Conservation (phyloP, 1,140 invertebrate species). For the Schlechtendalia chinensis region DNA sequence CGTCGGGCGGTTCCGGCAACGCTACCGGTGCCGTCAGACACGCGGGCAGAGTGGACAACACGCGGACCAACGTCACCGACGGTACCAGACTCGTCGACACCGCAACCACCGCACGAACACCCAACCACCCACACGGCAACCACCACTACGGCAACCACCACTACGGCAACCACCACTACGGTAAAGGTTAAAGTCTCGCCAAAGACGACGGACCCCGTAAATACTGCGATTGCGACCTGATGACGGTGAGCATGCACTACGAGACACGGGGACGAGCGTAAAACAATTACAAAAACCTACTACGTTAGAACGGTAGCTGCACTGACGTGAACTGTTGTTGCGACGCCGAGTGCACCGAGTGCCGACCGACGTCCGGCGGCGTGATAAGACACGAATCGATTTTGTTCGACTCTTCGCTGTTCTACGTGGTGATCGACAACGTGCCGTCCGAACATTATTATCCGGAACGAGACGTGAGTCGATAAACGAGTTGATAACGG, state of each 20-base stretch:
- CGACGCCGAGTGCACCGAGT: conserved; percentile 66
- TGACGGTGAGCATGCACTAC: background rate
- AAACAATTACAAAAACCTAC: no score
- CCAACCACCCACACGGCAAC: no score
- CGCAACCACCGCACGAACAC: no score
- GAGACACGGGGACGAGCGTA: no score
- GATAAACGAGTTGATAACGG: background rate
- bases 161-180: background rate
- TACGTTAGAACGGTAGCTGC: conserved; percentile 64
- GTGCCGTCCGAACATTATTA: conserved; percentile 34
- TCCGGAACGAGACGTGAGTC: conserved; percentile 31
- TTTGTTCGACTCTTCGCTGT: conserved; percentile 31
- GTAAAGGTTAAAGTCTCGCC: background rate
- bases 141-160: background rate
- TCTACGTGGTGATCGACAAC: conserved; percentile 30
- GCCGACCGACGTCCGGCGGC: conserved; percentile 53
- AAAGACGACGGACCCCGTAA: background rate
- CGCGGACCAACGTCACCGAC: no score
- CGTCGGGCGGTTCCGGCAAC: background rate
- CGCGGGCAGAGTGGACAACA: no score
- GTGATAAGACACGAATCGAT: conserved; percentile 6
- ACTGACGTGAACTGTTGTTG: conserved; percentile 78
- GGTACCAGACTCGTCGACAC: background rate
- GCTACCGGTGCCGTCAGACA: background rate
- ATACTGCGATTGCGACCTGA: conserved; percentile 33